Evolutionary conservation across 1,140 invertebrate genomes (phyloP).

Genomic region (Colletes latitarsis): DNA sequence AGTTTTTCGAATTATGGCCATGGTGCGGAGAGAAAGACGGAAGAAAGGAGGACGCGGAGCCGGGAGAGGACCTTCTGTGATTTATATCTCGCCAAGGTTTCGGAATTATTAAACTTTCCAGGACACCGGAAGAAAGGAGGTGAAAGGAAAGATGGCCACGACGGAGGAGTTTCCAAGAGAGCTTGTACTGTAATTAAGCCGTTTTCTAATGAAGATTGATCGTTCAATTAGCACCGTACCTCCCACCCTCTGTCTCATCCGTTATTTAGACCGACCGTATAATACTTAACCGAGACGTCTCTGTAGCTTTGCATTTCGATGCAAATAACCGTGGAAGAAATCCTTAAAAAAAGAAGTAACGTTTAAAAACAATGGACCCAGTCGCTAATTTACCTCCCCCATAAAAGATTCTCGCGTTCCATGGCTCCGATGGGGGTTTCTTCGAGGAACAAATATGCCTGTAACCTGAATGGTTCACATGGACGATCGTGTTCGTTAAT

Average conservation of each 20-base stretch:
- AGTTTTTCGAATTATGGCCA: constrained; percentile 80
- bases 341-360: no score
- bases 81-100: constrained; percentile 73
- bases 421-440: no score
- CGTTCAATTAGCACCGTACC: constrained; percentile 73
- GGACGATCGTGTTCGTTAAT: background rate
- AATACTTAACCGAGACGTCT: no score
- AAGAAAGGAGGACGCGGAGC: constrained; percentile 35
- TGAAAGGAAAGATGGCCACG: constrained; percentile 4
- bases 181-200: constrained; percentile 75
- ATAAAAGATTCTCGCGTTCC: no score
- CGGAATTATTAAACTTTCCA: constrained; percentile 69
- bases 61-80: constrained; percentile 60
- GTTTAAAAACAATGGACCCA: no score
- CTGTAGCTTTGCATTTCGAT: background rate
- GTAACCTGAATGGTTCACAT: background rate
- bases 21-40: constrained; percentile 47
- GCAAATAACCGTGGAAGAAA: no score
- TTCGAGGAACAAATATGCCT: no score
- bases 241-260: constrained; percentile 67
- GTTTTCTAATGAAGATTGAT: constrained; percentile 78
- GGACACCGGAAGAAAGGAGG: constrained; percentile 21
- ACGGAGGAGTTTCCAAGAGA: constrained; percentile 33
- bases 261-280: constrained; percentile 52
- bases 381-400: no score